A percentile compares a stretch with the other conserved stretches of the same genome.
Evolutionary conservation across 2,888 invertebrate species (phyloP).

Genomic region (Trimorus sp.): DNA sequence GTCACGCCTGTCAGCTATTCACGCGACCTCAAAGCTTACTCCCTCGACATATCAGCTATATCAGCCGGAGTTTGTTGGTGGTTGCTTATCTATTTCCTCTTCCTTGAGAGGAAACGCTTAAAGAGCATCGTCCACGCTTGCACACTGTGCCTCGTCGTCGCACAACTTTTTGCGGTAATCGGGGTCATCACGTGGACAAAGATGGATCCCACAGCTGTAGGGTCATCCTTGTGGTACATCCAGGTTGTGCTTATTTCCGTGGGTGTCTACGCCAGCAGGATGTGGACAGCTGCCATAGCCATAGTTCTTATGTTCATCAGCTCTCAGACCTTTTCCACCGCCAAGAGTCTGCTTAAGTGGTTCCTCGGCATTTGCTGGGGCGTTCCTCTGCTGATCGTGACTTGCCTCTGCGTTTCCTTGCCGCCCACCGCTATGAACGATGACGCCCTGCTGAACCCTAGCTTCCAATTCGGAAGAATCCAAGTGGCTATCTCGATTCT

Average conservation of each 20-base stretch:
- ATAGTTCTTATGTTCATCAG: conserved; percentile 91
- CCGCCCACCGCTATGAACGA: conserved; percentile 82
- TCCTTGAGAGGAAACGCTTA: conserved; percentile 87
- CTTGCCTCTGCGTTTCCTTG: conserved; percentile 84
- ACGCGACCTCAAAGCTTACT: conserved; percentile 89
- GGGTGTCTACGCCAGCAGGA: conserved; percentile 90
- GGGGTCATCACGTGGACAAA: conserved; percentile 79
- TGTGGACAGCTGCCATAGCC: conserved; percentile 93
- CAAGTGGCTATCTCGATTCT: conserved; percentile 91
- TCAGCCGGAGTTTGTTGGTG: conserved; percentile 90
- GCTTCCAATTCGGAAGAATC: conserved; percentile 89
- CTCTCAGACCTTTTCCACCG: conserved; percentile 91
- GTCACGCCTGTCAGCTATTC: conserved; percentile 88
- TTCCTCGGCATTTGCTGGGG: conserved; percentile 85
- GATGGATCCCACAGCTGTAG: conserved; percentile 68
- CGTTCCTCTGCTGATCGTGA: conserved; percentile 86
- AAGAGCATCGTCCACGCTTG: conserved; percentile 91
- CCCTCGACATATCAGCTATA: conserved; percentile 92
- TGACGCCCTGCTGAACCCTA: conserved; percentile 86
- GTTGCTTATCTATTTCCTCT: conserved; percentile 87
- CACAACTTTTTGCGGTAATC: conserved; percentile 82
- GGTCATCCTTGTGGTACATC: conserved; percentile 81
- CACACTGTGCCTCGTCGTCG: conserved; percentile 89
- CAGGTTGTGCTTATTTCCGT: conserved; percentile 90
- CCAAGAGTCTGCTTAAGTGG: conserved; percentile 88